These are phyloP conservation scores for Aplodontia rufa DNA, from an alignment of 2,113 vertebrate species.

Conservation along the genomic window DNA sequence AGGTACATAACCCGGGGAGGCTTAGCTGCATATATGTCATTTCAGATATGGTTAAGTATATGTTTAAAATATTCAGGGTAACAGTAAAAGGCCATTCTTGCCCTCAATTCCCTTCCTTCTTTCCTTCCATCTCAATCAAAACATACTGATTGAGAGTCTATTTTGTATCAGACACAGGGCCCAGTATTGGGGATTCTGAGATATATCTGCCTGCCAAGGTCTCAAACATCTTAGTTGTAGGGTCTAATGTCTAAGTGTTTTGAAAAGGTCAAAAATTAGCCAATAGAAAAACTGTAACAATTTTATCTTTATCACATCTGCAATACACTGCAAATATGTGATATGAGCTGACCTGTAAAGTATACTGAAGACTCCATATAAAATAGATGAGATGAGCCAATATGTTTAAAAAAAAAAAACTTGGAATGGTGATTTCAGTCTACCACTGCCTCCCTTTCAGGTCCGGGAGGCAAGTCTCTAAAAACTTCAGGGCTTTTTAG, in stretches of 20 bases:
- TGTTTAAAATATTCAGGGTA: not conserved
- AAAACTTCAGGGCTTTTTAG: not conserved
- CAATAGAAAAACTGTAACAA: not conserved
- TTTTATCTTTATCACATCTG: constrained; percentile 16
- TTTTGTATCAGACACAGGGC: constrained; percentile 18
- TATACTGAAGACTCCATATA: not conserved
- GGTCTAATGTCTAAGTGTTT: not conserved
- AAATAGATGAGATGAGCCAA: not conserved
- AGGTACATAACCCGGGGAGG: not conserved
- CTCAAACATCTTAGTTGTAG: not conserved
- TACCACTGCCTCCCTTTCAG: not conserved
- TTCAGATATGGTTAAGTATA: not conserved
- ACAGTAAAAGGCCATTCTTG: not conserved
- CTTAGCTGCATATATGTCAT: not conserved
- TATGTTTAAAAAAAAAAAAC: not conserved
- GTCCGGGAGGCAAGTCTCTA: not conserved
- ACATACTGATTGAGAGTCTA: not conserved
- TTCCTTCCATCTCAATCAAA: not conserved
- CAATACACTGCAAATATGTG: not conserved
- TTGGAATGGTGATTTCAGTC: not conserved
- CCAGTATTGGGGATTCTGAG: not conserved
- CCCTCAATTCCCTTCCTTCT: not conserved
- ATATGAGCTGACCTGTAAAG: not conserved
- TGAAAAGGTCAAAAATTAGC: not conserved
- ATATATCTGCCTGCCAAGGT: not conserved